Percentiles rank a stretch among this genome's conserved stretches.
phyloP scores from a whole-genome alignment of 2,113 vertebrate genomes.

The Cochlearius cochlearius region DNA sequence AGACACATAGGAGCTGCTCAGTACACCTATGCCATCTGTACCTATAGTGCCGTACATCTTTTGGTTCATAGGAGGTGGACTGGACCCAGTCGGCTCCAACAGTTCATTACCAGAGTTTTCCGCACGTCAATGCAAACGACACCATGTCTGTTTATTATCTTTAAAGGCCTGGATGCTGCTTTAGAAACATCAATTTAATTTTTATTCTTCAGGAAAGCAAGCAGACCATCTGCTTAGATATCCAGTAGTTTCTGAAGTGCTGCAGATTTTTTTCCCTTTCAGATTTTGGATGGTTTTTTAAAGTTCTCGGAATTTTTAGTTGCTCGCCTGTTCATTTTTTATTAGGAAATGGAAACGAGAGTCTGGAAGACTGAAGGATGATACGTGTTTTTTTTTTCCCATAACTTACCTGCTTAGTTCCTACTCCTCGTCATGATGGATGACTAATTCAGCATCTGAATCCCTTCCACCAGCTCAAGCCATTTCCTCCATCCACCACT shows the following conservation, averaged over 20 bases:
- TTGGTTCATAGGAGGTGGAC: neutral
- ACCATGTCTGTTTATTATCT: neutral
- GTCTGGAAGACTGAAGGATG: neutral
- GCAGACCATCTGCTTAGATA: conserved; percentile 49
- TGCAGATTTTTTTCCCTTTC: neutral
- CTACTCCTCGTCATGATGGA: neutral
- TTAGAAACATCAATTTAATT: conserved; percentile 37
- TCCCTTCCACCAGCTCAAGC: neutral
- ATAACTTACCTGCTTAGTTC: neutral
- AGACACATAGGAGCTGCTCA: neutral
- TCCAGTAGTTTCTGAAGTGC: neutral
- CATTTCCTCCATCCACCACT: neutral
- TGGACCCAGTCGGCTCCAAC: neutral
- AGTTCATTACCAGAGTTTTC: conserved; percentile 28
- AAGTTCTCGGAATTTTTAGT: conserved; percentile 24
- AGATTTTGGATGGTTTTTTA: neutral
- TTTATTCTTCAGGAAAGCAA: conserved; percentile 9
- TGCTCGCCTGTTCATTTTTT: neutral
- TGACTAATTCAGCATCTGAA: neutral
- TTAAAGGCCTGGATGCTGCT: conserved; percentile 22
- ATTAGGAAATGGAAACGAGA: neutral
- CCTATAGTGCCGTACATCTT: neutral
- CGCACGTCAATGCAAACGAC: neutral
- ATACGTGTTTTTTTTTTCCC: neutral
- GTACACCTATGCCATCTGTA: neutral